Evolutionary conservation across 1,140 invertebrate genomes (phyloP).

Genomic region (Tyrophagus putrescentiae): DNA sequence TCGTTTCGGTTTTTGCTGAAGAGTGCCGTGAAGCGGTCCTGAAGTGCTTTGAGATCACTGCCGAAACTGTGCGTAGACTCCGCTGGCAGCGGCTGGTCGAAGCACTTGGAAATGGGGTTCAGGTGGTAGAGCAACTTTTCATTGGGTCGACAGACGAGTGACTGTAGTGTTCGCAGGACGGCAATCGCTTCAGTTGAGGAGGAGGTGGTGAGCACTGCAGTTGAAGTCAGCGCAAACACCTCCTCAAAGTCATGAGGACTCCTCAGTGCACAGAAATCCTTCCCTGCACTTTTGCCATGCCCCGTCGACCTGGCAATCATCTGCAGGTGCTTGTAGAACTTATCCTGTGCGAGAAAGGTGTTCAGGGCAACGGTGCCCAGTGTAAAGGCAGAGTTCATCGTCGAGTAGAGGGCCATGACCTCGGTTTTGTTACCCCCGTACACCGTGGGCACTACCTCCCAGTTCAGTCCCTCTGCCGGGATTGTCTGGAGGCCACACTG

Average conservation of each 20-base stretch:
- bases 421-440: conserved; percentile 9
- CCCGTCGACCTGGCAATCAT: background rate
- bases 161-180: conserved; percentile 5
- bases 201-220: no score
- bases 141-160: background rate
- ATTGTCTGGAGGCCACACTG: conserved; percentile 11
- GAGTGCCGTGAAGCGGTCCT: background rate
- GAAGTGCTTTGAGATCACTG: background rate
- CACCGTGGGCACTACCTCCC: conserved; percentile 2
- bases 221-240: background rate
- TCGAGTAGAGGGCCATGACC: background rate
- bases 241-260: conserved; percentile 9
- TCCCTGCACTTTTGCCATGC: background rate
- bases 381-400: conserved; percentile 12
- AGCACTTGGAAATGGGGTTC: conserved; percentile 14
- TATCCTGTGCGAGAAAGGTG: background rate
- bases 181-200: background rate
- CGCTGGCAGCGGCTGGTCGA: background rate
- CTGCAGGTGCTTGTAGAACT: conserved; percentile 9
- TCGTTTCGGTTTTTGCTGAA: conserved; percentile 5
- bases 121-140: background rate
- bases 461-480: background rate
- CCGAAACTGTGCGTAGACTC: background rate
- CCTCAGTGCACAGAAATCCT: background rate
- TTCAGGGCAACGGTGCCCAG: conserved; percentile 1